Base-by-base conservation (phyloP, 2,888 invertebrate genomes). In the Ethmia dodecea region DNA sequence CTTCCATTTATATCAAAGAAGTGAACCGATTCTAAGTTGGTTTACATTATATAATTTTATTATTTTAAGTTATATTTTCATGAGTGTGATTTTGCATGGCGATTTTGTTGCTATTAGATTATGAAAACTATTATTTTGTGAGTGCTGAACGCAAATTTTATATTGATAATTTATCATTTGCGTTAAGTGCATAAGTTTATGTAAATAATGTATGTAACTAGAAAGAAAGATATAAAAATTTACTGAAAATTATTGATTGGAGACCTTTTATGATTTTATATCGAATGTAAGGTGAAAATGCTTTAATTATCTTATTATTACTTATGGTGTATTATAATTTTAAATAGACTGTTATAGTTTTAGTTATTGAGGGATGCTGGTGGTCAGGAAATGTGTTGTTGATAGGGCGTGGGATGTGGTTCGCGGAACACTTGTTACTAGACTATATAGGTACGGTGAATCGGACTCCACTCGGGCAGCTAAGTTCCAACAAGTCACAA, bases 1-100 rank as follows among this genome's bases (percentile, higher is more conserved):
- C 86, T 86, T 86, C 86, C 86, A 86, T 75, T 81, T 73, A 83
- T 86, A 84, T 86, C 86, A 86, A 86, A 86, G 86, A 86, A 70
- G 73, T 75, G 56, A 72, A 69, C 64, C 83, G 67, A 78, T 86
- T 83, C 47, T 66, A 81, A 84, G 86, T 86, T 74, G 84, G 62
- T 72, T 75, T 73, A 67, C 73, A 50, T 8, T 75, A 72, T 65
- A 68, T 70, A 70, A 70, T 65, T 74, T 60, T 76, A 75, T 77
- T 73, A 71, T 52, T 69, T 76, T 68, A 73, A 73, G 71, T 73
- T 75, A 71, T 60, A 59, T 69, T 62, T 77, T 77, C 70, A 58
- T 61, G 72, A 79, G 86, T 81, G 84, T 83, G 84, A 81, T 81
- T 76, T 77, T 78, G 79, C 75, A 76, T 75, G 71, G 81, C 79